These are phyloP conservation scores for Dicyrtoma fusca DNA, from an alignment of 2,888 invertebrate genomes.

Conservation along the genomic window DNA sequence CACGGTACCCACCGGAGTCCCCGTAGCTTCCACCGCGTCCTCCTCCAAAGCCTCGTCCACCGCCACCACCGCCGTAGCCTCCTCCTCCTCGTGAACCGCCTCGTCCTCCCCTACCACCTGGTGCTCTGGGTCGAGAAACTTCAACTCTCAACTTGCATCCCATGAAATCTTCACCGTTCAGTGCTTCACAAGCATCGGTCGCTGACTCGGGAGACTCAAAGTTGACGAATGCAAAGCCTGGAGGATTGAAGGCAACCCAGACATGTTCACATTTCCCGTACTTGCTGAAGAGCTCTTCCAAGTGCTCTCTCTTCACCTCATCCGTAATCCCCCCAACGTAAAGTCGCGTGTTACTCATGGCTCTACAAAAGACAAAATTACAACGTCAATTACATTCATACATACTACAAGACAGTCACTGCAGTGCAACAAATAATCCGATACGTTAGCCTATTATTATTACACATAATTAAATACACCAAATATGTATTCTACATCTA, in stretches of 20 bases:
- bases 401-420: neutral
- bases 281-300: constrained; percentile 87
- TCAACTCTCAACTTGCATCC: constrained; percentile 87
- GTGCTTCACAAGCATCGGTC: constrained; percentile 82
- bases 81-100: constrained; percentile 60
- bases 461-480: too few species aligned
- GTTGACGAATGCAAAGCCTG: constrained; percentile 92
- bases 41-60: constrained; percentile 62
- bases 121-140: constrained; percentile 69
- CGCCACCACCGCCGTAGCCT: constrained; percentile 60
- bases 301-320: constrained; percentile 87
- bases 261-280: constrained; percentile 89
- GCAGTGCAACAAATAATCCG: too few species aligned
- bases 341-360: constrained; percentile 70
- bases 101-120: constrained; percentile 59
- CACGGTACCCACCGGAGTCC: constrained; percentile 32
- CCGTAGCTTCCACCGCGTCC: constrained; percentile 54
- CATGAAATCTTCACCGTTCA: constrained; percentile 85
- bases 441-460: too few species aligned
- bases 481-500: too few species aligned
- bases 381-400: neutral
- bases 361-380: constrained; percentile 20
- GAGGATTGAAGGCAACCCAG: constrained; percentile 92
- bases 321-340: constrained; percentile 89
- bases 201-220: constrained; percentile 87